Evolutionary conservation across 2,888 invertebrate species (phyloP), one percentile per base, ranked within the genome.

Genomic region (Chloromyia formosa): DNA sequence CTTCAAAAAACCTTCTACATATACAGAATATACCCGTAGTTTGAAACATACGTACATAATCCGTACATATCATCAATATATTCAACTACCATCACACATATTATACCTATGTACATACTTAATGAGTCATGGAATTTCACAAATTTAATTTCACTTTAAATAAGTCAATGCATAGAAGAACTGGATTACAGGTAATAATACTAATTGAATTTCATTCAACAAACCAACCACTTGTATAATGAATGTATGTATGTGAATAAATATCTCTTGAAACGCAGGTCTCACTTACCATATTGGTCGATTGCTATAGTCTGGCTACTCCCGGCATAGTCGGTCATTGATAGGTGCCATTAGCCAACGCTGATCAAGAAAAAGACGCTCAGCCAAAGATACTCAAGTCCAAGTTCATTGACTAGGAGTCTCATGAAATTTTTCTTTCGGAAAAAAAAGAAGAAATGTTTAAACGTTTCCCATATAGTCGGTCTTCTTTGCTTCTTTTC

Each of bases 341-440:
- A 62, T 62, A 35, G 27, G 27, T 35, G 27, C 27, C 27, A 35
- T 35, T 35, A 35, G 27, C 27, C 27, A 35, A 7, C 27, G 7
- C 27, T 7, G 23, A 40, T 18, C 62, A 49, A 66, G 14, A 14
- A 66, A 22, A 49, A 66, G 49, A 66, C 66, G 20, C 12, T 14
- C 66, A 2, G 20, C 22, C 20, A 49, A 49, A 18, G 45, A 20
- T 16, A 49, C 49, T 66, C 66, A 66, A 66, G 66, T 66, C 66
- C 66, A 66, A 66, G 66, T 66, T 66, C 66, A 66, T 49, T 66
- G 66, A 66, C 66, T 66, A 45, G 23, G 66, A 35, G 49, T 45
- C 66, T 53, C 49, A 16, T 49, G 42, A 12, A 66, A 66, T 66
- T 66, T 35, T 35, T 66, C 66, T 49, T 49, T 66, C 40, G 10